Evolutionary conservation across 1,140 invertebrate genomes (phyloP), one percentile per base, ranked within the genome.

Genomic region (Metaphire vulgaris): DNA sequence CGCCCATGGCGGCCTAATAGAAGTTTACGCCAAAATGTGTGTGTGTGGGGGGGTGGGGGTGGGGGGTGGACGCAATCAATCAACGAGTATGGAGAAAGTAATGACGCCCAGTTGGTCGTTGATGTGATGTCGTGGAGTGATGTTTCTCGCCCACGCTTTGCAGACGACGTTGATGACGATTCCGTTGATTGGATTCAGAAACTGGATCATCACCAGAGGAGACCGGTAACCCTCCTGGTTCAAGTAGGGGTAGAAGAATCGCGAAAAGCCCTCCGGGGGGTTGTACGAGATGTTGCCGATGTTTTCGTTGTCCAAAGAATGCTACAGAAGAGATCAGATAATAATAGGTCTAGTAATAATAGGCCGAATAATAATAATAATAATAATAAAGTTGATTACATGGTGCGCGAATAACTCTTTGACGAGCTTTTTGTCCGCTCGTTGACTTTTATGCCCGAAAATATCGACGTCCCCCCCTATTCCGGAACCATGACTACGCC

Each of bases 231-330:
- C 79, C 56, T 77, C 77, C 68, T 80, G 77, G 69, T 80, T 80
- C n/a, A 65, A 68, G 66, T 77, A 80, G 6, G 79, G 79, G 74
- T 70, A 80, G 71, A 74, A 79, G 70, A 76, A 72, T n/a, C 70
- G 56, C 0, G 75, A 77, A 29, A 79, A 78, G 15, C 78, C 78
- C 28, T 76, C 68, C 12, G 26, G 26, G 0, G 79, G 78, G 71
- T 68, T 79, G 64, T 75, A 80, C n/a, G 68, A 65, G 1, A 80
- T 68, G n/a, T 74, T 41, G 1, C 74, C 76, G 2, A 76, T 76
- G 72, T 79, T 77, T 33, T 79, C 78, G 16, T 72, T 68, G 56
- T 80, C 79, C n/a, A 77, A 64, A 64, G 73, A 72, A 73, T 74
- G 65, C 67, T n/a, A n/a, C n/a, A n/a, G n/a, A n/a, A n/a, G n/a